Evolutionary conservation across 2,888 invertebrate genomes (phyloP), one percentile per base, ranked within the genome.

Genomic region (Sphaeridia pumilis): DNA sequence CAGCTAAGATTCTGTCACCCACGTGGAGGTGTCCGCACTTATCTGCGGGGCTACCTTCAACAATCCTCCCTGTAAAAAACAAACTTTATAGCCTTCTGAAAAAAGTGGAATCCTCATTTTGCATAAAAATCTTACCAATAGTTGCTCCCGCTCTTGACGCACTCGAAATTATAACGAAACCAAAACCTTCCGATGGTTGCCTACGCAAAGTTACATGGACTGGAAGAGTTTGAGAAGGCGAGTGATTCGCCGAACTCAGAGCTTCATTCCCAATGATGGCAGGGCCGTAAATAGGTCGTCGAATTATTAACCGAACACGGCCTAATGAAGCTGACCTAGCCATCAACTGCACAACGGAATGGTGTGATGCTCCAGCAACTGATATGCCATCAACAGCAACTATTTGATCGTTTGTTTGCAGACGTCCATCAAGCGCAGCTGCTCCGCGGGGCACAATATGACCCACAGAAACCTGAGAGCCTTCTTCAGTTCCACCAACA

Each of bases 111-210:
- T 31, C 14, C 38, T 17, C 12, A 5, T 5, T 5, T 27, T 46
- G 20, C 10, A 17, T 28, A 46, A 46, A 28, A 5, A 5, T 45
- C 67, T 68, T 70, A 81, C 92, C 92, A 63, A 93, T 92, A 24
- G 89, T 89, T 1, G 85, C 85, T 26, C 86, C 85, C 58, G 84
- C 82, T 72, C 84, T 85, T 64, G 88, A 89, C 3, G 90, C 87
- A 4, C 90, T 90, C 0, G 95, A 94, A 66, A 97, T 95, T 64
- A 98, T 94, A 45, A 97, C 95, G 72, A 98, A 98, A 12, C 98
- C 98, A 71, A 98, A 98, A 3, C 97, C 97, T 72, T 98, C 97
- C 60, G 84, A 87, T 67, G 94, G 93, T 69, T 81, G 81, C 47
- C 94, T 76, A 56, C 83, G 83, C 1, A 97, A 87, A 1, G 87